These are phyloP conservation scores for Manacus vitellinus DNA, from an alignment of 2,113 vertebrate species.

Conservation along the genomic window DNA sequence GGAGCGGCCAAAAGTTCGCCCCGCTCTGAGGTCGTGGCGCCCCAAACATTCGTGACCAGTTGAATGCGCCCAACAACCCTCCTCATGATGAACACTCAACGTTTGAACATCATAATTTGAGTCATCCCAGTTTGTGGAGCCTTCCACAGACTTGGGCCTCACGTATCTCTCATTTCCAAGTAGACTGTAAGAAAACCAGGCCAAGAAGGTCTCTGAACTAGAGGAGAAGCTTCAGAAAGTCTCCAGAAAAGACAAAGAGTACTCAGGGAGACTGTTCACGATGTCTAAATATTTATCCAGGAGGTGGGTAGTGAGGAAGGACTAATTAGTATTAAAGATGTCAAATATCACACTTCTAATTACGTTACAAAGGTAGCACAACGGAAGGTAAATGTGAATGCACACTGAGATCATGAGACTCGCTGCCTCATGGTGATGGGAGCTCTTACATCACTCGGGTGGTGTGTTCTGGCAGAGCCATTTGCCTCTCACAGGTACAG, in stretches of 20 bases:
- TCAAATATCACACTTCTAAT: slow-evolving; percentile 2
- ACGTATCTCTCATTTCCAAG: fast-evolving
- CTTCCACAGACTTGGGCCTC: not conserved
- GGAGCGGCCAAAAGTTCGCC: not conserved
- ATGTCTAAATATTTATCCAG: slow-evolving; percentile 22
- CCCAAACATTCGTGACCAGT: fast-evolving
- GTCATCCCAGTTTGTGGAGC: not conserved
- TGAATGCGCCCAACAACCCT: not conserved
- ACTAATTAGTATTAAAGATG: slow-evolving; percentile 5
- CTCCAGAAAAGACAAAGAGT: not conserved
- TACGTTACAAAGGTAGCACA: not conserved
- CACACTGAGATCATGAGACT: not conserved
- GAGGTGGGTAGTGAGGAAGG: not conserved
- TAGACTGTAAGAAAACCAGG: not conserved
- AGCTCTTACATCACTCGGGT: not conserved
- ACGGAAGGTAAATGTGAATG: not conserved
- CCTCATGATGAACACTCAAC: fast-evolving
- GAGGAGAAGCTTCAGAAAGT: not conserved
- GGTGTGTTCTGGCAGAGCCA: not conserved
- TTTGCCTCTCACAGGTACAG: not conserved
- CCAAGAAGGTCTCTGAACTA: not conserved
- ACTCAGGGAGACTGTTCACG: not conserved
- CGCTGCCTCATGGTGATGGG: not conserved
- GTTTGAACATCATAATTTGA: fast-evolving
- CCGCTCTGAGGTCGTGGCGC: fast-evolving